Base-by-base conservation (phyloP, 2,113 vertebrate species). In the Prunella fulvescens region DNA sequence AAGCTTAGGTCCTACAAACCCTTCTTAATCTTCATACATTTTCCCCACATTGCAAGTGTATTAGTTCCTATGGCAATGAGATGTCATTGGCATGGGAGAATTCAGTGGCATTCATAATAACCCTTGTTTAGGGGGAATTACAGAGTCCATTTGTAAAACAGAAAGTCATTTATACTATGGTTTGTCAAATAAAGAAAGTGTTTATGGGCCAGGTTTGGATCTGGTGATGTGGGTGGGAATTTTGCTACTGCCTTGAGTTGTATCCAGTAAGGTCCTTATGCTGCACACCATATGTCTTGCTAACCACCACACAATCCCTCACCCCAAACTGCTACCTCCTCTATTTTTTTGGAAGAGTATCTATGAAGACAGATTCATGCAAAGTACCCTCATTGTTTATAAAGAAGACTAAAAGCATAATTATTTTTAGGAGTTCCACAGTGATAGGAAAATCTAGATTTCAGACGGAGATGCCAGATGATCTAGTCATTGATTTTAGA, bases 221-320 rank as follows among this genome's bases (percentile, higher is more conserved):
- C 82, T 85, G 77, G 40, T 88, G 82, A 29, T 88, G 94, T 88
- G 90, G 80, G 88, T 94, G 92, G 72, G 71, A 94, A 83, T 96
- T 95, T 92, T 86, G 67, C 72, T 93, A 67, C 77, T 93, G 90
- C 64, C 64, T 96, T 94, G 56, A 60, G 40, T 83, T 94, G 85
- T 60, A 92, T 81, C 88, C 92, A 94, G 79, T 88, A 93, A 88
- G 81, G 94, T 92, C 82, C 93, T 88, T 95, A 88, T 94, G 93
- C 71, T 90, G 82, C 78, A 76, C 69, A 64, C 88, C 95, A 85
- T 92, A 93, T 94, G 91, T 88, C 86, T 95, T 1, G 64, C 91
- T 95, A 94, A 96, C 81, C 95, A 96, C 92, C 76, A 91, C 92
- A 92, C 31, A 95, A 47, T 93, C 83, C 65, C 47, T 93, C 83